These are phyloP conservation scores for Tauraco erythrolophus DNA, from an alignment of 2,113 vertebrate species.

Conservation along the genomic window DNA sequence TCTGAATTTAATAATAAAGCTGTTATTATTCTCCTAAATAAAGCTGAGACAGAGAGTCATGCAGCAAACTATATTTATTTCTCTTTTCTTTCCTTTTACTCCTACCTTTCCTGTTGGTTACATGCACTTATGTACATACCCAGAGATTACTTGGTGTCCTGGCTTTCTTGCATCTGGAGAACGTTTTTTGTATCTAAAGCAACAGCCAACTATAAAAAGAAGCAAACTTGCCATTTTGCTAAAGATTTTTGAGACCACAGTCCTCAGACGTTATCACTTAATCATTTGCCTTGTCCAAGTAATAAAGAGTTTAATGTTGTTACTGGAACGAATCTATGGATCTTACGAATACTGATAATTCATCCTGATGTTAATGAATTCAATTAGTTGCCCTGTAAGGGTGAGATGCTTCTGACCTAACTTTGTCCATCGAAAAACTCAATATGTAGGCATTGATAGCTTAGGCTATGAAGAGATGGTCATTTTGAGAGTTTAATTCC, in stretches of 20 bases:
- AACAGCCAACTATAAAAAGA: neutral
- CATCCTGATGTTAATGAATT: neutral
- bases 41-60: fast-evolving
- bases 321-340: neutral
- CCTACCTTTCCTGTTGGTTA: neutral
- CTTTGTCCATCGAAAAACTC: neutral
- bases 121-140: neutral
- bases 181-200: neutral
- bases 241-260: neutral
- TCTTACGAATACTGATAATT: neutral
- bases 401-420: neutral
- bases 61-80: neutral
- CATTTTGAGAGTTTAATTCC: neutral
- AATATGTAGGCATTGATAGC: neutral
- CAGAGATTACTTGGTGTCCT: neutral
- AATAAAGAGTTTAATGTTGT: neutral
- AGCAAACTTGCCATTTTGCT: neutral
- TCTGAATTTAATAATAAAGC: neutral
- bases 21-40: neutral
- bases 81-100: neutral
- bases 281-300: neutral
- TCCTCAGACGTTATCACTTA: neutral
- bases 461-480: neutral
- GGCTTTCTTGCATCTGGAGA: neutral
- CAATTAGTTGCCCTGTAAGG: neutral